Conservation (phyloP, 2,797 vertebrate species). For the Bovichtus diacanthus region DNA sequence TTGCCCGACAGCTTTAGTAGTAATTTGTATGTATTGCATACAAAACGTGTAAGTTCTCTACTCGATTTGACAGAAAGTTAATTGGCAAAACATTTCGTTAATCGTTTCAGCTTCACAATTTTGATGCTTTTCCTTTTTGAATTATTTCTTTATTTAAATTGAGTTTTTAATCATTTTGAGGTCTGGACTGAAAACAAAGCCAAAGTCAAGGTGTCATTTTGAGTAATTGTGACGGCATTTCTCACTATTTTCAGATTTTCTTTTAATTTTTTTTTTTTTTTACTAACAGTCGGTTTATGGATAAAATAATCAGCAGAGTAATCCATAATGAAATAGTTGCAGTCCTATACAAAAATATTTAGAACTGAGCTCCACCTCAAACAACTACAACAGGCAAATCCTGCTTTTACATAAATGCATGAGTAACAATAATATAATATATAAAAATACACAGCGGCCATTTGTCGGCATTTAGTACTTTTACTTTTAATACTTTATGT, state of each 20-base stretch:
- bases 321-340: neutral
- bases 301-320: neutral
- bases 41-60: neutral
- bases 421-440: neutral
- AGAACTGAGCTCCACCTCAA: neutral
- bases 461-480: neutral
- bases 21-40: too few species aligned
- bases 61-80: neutral
- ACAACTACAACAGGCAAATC: neutral
- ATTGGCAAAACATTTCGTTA: too few species aligned
- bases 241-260: neutral
- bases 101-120: neutral
- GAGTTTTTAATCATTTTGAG: neutral
- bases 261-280: too few species aligned
- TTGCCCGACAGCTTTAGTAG: neutral
- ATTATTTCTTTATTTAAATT: neutral
- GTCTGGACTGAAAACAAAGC: neutral
- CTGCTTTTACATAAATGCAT: neutral
- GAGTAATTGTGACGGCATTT: neutral
- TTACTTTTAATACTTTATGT: neutral
- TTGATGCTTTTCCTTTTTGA: neutral
- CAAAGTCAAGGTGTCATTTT: neutral
- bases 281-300: neutral
- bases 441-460: neutral
- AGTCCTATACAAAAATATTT: neutral